Evolutionary conservation across 1,140 invertebrate species (phyloP), one percentile per base, ranked within the genome.

Genomic region (Orussus abietinus): DNA sequence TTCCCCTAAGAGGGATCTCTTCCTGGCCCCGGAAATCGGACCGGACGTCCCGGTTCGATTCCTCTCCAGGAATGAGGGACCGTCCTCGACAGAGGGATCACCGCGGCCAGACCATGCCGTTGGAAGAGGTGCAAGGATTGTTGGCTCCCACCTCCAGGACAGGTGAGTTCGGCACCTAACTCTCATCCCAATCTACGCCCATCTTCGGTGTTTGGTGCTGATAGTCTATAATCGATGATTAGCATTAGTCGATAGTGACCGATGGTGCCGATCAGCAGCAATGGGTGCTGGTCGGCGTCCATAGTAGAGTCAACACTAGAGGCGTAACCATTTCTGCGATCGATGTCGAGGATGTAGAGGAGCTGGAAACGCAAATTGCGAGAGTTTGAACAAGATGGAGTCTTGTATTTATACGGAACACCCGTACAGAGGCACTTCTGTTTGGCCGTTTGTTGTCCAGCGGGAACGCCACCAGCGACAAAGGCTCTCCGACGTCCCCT

Each of bases 51-150:
- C 34, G 17, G 26, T 39, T 37, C 7, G 26, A 31, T 40, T 29
- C 13, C 5, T 14, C 18, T 58, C 41, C 28, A 62, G 57, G 49
- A 35, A 69, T 69, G 66, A 66, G 61, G 53, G 58, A 69, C 51
- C 66, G 52, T 28, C 40, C 58, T 42, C 59, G 50, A 38, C 64
- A 66, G 45, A 55, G 59, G 42, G 59, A 66, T 37, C 61, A 62
- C 37, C 62, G 64, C 40, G 56, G 56, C 17, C 56, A 64, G 44
- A 48, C 60, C 39, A 67, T 69, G 63, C 64, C 66, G 35, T 36
- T 69, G 25, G 66, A 69, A 30, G 66, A 69, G 45, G 53, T 66
- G 33, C 66, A 69, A 43, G 66, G 64, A 47, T 41, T 69, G 25
- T 42, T 69, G 20, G 53, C 59, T 45, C 64, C 62, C 36, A 47